phyloP scores from a whole-genome alignment of 2,888 invertebrate genomes.

The Steromphala cineraria region DNA sequence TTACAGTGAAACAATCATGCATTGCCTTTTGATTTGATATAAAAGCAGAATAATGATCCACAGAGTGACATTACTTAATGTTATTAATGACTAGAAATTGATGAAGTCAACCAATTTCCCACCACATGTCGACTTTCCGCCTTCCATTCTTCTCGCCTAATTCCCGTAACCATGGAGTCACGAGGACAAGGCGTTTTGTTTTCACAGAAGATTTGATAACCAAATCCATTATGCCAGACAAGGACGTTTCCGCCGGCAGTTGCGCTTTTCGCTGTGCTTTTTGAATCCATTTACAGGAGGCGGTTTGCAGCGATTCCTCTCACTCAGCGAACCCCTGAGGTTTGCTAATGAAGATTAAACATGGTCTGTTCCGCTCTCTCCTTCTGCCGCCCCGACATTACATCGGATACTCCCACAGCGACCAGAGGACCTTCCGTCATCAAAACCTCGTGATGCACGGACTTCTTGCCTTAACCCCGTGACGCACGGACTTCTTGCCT shows the following conservation, averaged over 20 bases:
- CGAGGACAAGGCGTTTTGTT: slow-evolving; percentile 8
- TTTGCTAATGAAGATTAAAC: slow-evolving; percentile 16
- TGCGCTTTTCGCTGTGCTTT: slow-evolving; percentile 5
- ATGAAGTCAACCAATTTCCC: no score
- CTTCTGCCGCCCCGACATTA: not conserved
- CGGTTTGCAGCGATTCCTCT: not conserved
- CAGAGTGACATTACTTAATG: no score
- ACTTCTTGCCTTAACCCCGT: not conserved
- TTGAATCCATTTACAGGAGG: not conserved
- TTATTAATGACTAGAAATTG: no score
- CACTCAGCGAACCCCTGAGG: not conserved
- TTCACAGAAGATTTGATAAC: slow-evolving; percentile 15
- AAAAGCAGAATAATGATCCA: no score
- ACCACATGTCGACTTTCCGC: not conserved
- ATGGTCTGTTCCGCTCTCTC: slow-evolving; percentile 4
- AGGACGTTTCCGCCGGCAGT: slow-evolving; percentile 9
- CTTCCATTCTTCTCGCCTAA: not conserved
- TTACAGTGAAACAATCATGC: no score
- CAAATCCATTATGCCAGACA: slow-evolving; percentile 11
- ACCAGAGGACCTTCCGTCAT: not conserved
- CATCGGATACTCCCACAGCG: not conserved
- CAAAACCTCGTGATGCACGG: not conserved
- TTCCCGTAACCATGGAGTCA: not conserved
- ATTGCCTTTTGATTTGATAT: no score
- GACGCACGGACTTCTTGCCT: not conserved